Base-by-base conservation (phyloP, 92 coral and sea anemone genomes). In the Meandrina meandrites region DNA sequence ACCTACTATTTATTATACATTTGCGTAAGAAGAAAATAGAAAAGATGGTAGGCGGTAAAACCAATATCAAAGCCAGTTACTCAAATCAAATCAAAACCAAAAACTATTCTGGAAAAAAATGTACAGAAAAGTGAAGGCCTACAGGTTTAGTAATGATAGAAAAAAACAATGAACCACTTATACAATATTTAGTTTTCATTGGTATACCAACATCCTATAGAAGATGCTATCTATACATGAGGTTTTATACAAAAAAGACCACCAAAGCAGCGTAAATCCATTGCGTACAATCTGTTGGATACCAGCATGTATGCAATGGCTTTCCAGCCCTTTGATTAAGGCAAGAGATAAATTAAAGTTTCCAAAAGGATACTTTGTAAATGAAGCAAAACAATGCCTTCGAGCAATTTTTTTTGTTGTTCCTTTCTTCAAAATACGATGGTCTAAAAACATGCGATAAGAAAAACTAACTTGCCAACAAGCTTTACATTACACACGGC, bases 1-100 rank as follows among this genome's bases (percentile, higher is more conserved):
- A 37, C 60, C 15, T 72, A 73, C 56, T 72, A 24, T 64, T 27
- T 67, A 31, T 83, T 12, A 50, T 32, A 79, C 83, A 79, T 22
- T 57, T 40, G 24, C 31, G 40, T 30, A 57, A 48, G 48, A 70
- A 54, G 79, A 51, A 70, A 69, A 50, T 56, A 31, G 32, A 56
- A 79, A 77, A 50, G 35, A 1, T 60, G 35, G 71, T 1, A 40
- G 21, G 35, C 14, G 18, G 28, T 27, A 14, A 73, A 66, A 42
- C 19, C 58, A 64, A 36, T 37, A 13, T 81, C 58, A 27, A 13
- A 19, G 19, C 13, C 70, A 60, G 9, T 24, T 31, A 12, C 34
- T 28, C 56, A 66, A 76, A 30, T 28, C 56, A 66, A 76, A 60
- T 37, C 57, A 19, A 81, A 40, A 37, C 28, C 18, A 14, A 48